Evolutionary conservation across 2,113 vertebrate genomes (phyloP).

Genomic region (Sander lucioperca): DNA sequence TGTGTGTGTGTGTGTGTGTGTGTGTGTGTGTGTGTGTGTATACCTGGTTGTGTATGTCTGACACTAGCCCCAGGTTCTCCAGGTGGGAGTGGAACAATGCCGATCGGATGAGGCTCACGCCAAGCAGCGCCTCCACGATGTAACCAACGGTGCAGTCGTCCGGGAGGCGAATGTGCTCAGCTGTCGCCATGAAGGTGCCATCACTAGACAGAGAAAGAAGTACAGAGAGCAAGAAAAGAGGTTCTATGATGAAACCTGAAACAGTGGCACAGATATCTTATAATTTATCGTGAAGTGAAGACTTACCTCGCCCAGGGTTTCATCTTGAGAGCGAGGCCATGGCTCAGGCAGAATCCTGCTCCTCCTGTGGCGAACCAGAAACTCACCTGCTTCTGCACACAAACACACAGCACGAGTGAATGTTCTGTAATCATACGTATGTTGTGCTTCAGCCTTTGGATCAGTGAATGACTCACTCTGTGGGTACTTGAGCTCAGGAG

Average conservation of each 20-base stretch:
- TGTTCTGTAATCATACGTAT: background rate
- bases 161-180: slow-evolving; percentile 91
- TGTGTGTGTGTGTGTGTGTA: slow-evolving; percentile 20
- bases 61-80: slow-evolving; percentile 93
- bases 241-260: background rate
- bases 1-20: background rate
- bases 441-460: background rate
- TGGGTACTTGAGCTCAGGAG: background rate
- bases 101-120: slow-evolving; percentile 88
- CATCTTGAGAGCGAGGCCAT: slow-evolving; percentile 93
- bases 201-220: slow-evolving; percentile 70
- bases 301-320: slow-evolving; percentile 93
- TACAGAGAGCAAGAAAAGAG: too few species aligned
- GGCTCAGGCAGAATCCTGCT: slow-evolving; percentile 95
- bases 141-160: slow-evolving; percentile 95
- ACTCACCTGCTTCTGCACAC: slow-evolving; percentile 87
- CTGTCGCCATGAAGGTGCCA: slow-evolving; percentile 91
- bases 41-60: slow-evolving; percentile 90
- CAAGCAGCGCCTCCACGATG: slow-evolving; percentile 91
- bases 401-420: background rate
- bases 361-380: slow-evolving; percentile 98
- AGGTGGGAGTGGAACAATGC: slow-evolving; percentile 94
- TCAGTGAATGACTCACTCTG: background rate
- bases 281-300: background rate
- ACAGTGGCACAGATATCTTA: accelerated